phyloP scores from a whole-genome alignment of 2,113 vertebrate genomes.

The Carassius carassius region DNA sequence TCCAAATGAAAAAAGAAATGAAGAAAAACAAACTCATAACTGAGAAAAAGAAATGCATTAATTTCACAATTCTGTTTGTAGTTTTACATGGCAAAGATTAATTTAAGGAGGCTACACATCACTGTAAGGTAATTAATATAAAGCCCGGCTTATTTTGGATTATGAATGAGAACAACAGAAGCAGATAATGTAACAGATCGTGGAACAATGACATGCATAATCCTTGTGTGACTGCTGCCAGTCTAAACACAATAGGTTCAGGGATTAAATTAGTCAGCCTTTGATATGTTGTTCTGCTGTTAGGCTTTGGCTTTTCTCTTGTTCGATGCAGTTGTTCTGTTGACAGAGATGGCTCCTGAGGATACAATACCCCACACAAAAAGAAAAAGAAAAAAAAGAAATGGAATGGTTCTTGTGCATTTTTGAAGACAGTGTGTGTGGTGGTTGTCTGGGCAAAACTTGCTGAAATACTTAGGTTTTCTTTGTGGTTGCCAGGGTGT shows the following conservation, averaged over 20 bases:
- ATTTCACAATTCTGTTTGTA: not conserved
- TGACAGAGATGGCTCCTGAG: conserved; percentile 6
- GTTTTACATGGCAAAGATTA: not conserved
- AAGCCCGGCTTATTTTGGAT: conserved; percentile 49
- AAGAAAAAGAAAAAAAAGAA: no score
- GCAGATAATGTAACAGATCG: conserved; percentile 42
- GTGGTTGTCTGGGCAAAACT: not conserved
- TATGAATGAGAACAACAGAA: conserved; percentile 43
- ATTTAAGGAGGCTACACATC: conserved; percentile 24
- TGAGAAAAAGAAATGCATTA: not conserved
- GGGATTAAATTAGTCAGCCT: conserved; percentile 54
- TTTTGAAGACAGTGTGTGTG: not conserved
- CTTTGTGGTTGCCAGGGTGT: not conserved
- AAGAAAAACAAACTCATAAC: not conserved
- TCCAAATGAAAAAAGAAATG: not conserved
- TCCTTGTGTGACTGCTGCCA: conserved; percentile 50
- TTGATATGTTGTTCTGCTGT: conserved; percentile 41
- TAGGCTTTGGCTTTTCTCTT: conserved; percentile 41
- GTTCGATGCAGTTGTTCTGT: conserved; percentile 39
- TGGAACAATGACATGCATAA: conserved; percentile 47
- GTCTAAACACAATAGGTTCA: conserved; percentile 46
- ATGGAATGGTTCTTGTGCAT: not conserved
- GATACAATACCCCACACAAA: not conserved
- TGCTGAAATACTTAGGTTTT: not conserved
- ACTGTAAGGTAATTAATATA: conserved; percentile 37